Conservation (phyloP, 2,888 invertebrate species). For the Pardosa pseudoannulata region DNA sequence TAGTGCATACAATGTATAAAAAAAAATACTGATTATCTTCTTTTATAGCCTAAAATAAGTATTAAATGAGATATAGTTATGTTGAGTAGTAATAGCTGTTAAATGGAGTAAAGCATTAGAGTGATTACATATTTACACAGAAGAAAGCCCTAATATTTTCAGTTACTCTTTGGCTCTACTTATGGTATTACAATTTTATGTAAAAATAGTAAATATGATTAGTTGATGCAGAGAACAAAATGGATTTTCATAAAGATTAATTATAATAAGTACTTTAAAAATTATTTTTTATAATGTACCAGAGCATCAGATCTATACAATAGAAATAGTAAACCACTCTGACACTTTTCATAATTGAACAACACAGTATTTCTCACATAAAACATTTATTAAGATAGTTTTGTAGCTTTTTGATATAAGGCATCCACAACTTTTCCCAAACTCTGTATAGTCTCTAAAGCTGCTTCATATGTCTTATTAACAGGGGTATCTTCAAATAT, state of each 20-base stretch:
- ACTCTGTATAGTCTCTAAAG: constrained; percentile 97
- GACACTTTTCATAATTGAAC: constrained; percentile 7
- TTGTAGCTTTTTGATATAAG: constrained; percentile 99
- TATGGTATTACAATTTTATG: neutral
- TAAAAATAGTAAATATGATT: neutral
- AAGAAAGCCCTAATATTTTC: too few species aligned
- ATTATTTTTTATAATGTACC: neutral
- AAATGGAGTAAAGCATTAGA: too few species aligned
- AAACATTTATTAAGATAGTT: constrained; percentile 85
- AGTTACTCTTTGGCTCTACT: too few species aligned
- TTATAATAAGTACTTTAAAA: constrained; percentile 12
- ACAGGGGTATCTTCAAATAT: constrained; percentile 96
- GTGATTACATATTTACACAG: too few species aligned
- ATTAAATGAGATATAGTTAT: too few species aligned
- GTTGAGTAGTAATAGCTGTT: too few species aligned
- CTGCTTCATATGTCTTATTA: constrained; percentile 98
- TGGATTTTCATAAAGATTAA: neutral
- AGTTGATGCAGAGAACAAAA: neutral
- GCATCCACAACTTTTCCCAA: constrained; percentile 99
- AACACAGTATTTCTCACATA: neutral
- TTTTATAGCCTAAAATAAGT: too few species aligned
- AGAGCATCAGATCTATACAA: constrained; percentile 17
- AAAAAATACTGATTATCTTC: too few species aligned
- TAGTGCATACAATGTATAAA: too few species aligned
- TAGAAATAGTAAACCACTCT: constrained; percentile 9